Evolutionary conservation across 2,113 vertebrate species (phyloP).

Genomic region (Erythrolamprus reginae): DNA sequence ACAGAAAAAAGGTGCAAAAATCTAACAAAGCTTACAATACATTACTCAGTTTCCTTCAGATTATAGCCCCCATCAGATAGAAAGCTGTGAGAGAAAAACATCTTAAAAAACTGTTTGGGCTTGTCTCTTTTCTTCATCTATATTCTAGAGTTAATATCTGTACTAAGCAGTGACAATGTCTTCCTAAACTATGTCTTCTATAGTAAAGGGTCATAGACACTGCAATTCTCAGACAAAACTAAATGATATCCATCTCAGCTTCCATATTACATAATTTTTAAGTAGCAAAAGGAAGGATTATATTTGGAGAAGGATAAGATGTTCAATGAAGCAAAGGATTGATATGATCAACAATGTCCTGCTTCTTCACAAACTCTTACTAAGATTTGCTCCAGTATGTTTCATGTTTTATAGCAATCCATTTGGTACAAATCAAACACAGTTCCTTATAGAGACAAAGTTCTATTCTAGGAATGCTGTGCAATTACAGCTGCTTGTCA

Average conservation of each 20-base stretch:
- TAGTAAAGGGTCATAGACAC: background rate
- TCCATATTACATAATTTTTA: background rate
- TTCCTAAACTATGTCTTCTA: background rate
- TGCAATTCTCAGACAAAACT: background rate
- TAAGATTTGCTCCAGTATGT: background rate
- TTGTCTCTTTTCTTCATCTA: background rate
- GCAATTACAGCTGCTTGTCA: background rate
- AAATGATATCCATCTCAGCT: background rate
- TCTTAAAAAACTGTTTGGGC: background rate
- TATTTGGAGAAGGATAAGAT: background rate
- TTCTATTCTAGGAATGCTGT: background rate
- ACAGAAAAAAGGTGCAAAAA: background rate
- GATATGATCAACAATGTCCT: background rate
- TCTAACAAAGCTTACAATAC: background rate
- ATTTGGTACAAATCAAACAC: background rate
- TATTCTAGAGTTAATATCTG: background rate
- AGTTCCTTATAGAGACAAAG: background rate
- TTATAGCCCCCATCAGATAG: background rate
- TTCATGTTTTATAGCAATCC: background rate
- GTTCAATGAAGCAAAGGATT: background rate
- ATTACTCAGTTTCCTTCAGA: background rate
- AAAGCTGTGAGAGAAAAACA: background rate
- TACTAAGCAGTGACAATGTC: background rate
- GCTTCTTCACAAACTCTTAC: background rate
- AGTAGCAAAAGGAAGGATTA: background rate